Evolutionary conservation across 2,113 vertebrate species (phyloP), one percentile per base, ranked within the genome.

Genomic region (Carassius auratus): DNA sequence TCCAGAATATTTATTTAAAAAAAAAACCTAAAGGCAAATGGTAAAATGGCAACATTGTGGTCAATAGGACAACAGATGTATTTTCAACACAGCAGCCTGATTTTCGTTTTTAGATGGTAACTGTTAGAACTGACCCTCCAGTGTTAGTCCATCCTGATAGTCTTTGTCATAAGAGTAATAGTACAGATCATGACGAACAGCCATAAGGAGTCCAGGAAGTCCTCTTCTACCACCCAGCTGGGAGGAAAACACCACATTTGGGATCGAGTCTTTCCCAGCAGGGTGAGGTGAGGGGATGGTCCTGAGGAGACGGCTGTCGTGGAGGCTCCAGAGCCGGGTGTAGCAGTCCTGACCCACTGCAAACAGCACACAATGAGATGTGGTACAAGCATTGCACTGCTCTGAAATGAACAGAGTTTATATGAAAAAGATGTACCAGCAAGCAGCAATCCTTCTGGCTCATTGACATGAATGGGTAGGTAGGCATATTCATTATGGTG

Each of bases 281-380:
- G 97, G 95, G 84, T 97, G 94, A 0, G 98, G 98, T 15, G 98
- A 99, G 2, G 98, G 98, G 75, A 99, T 98, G 55, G 97, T 98
- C 92, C 98, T 94, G 68, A 99, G 94, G 26, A 99, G 95, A 7
- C 91, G 93, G 26, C 95, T 94, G 5, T 99, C 97, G 0, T 90
- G 92, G 0, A 99, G 94, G 88, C 96, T 98, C 98, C 98, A 99
- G 73, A 99, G 92, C 86, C 98, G 93, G 0, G 98, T 99, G 92
- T 99, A 97, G 92, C 97, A 99, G 90, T 99, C 98, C 89, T 99
- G 98, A 85, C 98, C 98, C 92, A 97, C 98, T 99, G 90, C 12
- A 30, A 81, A 81, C 45, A 85, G 8, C 21, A 57, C 36, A 26
- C 10, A 23, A 38, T 55, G 3, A 23, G 48, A 45, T 14, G 1